These are phyloP conservation scores for Centrocercus urophasianus DNA, from an alignment of 2,113 vertebrate species.

Conservation along the genomic window DNA sequence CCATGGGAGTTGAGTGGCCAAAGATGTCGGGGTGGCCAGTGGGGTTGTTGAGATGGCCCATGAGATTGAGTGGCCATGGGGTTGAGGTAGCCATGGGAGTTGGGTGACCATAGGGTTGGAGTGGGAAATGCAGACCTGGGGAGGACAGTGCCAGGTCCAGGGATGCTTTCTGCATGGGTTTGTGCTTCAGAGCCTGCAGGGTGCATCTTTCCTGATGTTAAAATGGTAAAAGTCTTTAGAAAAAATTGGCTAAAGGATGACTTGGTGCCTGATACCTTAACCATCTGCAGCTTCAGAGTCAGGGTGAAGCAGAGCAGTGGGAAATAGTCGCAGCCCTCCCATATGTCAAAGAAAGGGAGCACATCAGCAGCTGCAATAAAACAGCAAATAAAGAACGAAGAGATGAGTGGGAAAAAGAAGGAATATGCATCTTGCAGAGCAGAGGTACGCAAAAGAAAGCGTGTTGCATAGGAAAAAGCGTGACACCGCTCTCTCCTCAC, in stretches of 20 bases:
- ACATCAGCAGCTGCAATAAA: background rate
- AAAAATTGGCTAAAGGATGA: background rate
- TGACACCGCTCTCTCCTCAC: background rate
- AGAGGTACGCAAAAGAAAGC: background rate
- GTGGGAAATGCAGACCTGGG: background rate
- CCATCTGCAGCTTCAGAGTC: background rate
- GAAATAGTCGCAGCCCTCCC: background rate
- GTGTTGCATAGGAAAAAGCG: background rate
- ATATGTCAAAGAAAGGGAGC: background rate
- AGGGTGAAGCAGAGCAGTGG: background rate
- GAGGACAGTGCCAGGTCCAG: background rate
- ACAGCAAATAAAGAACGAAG: background rate
- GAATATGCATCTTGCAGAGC: background rate
- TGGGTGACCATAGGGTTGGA: background rate
- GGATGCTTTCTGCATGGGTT: background rate
- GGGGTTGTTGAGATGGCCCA: too few relatives aligned
- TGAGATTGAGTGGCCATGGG: too few relatives aligned
- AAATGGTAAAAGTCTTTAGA: background rate
- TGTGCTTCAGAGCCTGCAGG: background rate
- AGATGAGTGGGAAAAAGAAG: conserved; percentile 9
- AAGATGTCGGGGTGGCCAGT: too few relatives aligned
- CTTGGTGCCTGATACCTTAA: background rate
- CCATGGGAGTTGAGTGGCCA: too few relatives aligned
- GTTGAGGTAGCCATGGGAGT: too few relatives aligned
- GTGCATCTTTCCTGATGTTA: background rate